Conservation (phyloP, 2,113 vertebrate species). For the Origma solitaria region DNA sequence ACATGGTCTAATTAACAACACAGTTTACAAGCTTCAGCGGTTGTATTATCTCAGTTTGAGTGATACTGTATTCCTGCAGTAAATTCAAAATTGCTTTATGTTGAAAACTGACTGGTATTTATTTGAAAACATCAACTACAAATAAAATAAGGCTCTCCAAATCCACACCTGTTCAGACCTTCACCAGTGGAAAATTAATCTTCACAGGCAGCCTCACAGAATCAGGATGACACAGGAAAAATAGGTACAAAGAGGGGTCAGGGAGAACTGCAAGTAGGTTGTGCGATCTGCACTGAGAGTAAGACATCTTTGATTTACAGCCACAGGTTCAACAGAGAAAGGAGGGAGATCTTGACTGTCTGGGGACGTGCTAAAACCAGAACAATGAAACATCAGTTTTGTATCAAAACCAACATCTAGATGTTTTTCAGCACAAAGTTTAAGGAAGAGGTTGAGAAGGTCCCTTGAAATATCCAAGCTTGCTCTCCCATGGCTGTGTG, state of each 20-base stretch:
- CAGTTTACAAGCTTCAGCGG: constrained; percentile 10
- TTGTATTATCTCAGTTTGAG: constrained; percentile 11
- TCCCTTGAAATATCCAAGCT: not conserved
- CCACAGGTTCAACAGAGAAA: not conserved
- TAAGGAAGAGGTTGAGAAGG: not conserved
- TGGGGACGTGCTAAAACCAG: not conserved
- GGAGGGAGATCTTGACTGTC: not conserved
- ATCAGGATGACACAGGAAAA: not conserved
- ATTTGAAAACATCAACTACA: not conserved
- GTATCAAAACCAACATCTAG: not conserved
- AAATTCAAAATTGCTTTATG: not conserved
- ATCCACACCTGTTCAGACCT: not conserved
- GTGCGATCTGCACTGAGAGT: not conserved
- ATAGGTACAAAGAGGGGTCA: not conserved
- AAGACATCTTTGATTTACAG: not conserved
- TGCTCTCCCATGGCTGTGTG: not conserved
- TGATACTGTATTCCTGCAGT: not conserved
- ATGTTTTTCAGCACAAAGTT: not conserved
- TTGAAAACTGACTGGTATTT: not conserved
- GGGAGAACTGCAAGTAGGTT: not conserved
- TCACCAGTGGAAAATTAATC: not conserved
- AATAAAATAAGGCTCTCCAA: not conserved
- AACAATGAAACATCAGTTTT: not conserved
- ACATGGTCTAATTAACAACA: constrained; percentile 41
- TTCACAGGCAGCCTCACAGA: not conserved